These are phyloP conservation scores for Eupithecia insigniata DNA, from an alignment of 2,888 invertebrate species.

Conservation along the genomic window DNA sequence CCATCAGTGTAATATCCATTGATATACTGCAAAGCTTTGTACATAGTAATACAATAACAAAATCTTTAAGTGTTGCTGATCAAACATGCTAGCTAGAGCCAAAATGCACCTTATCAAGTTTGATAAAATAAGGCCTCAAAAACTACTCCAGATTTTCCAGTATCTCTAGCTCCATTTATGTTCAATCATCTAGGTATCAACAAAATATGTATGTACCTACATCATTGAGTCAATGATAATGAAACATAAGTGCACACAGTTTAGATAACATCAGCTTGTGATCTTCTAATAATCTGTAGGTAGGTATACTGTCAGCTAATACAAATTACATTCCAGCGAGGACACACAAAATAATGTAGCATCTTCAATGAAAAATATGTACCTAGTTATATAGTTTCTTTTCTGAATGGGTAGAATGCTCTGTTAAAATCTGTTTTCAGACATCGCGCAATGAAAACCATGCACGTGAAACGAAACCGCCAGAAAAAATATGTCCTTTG, in stretches of 20 bases:
- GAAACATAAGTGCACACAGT: background rate
- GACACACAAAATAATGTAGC: background rate
- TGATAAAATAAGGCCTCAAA: background rate
- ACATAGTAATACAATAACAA: background rate
- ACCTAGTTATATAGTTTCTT: background rate
- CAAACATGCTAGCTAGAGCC: background rate
- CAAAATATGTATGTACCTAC: background rate
- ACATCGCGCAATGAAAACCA: constrained; percentile 46
- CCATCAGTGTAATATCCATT: constrained; percentile 54
- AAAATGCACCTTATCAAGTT: background rate
- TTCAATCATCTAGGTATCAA: background rate
- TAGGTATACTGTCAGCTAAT: background rate
- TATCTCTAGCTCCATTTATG: background rate
- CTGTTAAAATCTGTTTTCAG: constrained; percentile 44
- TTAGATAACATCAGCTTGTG: no score
- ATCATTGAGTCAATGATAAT: no score
- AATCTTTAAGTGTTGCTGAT: background rate
- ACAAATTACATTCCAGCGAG: background rate
- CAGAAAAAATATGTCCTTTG: constrained; percentile 62
- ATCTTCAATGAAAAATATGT: background rate
- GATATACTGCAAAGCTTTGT: background rate
- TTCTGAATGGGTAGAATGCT: background rate
- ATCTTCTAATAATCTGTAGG: no score
- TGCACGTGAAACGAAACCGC: constrained; percentile 40
- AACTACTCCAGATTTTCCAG: background rate